Evolutionary conservation across 2,888 invertebrate genomes (phyloP), one percentile per base, ranked within the genome.

Genomic region (Drosophila demipolita): DNA sequence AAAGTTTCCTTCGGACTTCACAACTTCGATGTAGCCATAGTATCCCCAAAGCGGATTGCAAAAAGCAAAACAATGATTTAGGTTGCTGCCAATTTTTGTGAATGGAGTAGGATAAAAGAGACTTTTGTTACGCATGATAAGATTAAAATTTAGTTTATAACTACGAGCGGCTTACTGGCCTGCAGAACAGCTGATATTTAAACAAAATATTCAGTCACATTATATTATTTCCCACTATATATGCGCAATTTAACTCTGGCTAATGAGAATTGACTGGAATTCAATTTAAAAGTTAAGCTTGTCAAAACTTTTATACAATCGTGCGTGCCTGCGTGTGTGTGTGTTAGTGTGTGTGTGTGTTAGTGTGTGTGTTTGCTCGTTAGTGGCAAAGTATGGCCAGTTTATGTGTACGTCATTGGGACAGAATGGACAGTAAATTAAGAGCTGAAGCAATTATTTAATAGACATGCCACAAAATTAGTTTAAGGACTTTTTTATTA

Each of bases 401-500:
- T 50, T 50, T 62, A 36, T 48, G 7, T 42, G 55, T 12, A 20
- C 58, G 9, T 42, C 55, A 52, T 64, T 33, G 35, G 42, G 40
- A 60, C 33, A n/a, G 54, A 42, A 50, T 66, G 54, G 50, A 35
- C 64, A 71, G 77, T 82, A 77, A 83, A 83, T 89, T 85, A 88
- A 90, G 73, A 83, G 83, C 83, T 90, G 88, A 82, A 90, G 68
- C 84, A 91, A 90, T 90, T 90, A 87, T 80, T 83, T 84, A 87
- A 82, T 79, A 83, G 80, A 89, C 84, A 79, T 80, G 78, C 87
- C 87, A 64, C 91, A 89, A 88, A 89, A 89, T 90, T 88, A 89
- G 89, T 87, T 87, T 81, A 82, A 75, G 70, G 73, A 75, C 83
- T 69, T 82, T 83, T 83, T 72, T 73, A 70, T 50, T 67, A 57